A percentile compares a stretch with the other conserved stretches of the same genome.
Evolutionary conservation across 2,113 vertebrate genomes (phyloP).

Genomic region (Hiodon tergisus): DNA sequence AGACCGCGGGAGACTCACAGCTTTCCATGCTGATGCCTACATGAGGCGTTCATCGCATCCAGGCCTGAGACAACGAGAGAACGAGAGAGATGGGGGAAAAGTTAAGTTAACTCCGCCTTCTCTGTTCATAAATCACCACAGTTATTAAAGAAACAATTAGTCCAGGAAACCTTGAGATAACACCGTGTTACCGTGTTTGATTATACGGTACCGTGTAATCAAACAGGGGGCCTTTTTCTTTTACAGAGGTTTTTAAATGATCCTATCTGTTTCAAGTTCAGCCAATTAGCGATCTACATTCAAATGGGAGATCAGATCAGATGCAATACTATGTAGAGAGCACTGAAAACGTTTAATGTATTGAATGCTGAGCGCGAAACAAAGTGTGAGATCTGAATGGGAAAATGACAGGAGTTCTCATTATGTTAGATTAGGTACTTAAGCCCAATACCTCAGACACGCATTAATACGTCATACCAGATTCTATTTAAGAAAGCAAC

Average conservation of each 20-base stretch:
- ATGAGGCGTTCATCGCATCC: slow-evolving; percentile 79
- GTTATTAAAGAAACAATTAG: background rate
- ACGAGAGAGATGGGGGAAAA: background rate
- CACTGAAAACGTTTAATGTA: slow-evolving; percentile 43
- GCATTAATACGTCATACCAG: slow-evolving; percentile 62
- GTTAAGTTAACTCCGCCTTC: background rate
- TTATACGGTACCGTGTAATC: too few relatives aligned
- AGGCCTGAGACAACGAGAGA: slow-evolving; percentile 55
- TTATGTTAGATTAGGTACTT: slow-evolving; percentile 68
- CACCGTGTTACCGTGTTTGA: too few relatives aligned
- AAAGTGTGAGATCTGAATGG: slow-evolving; percentile 56
- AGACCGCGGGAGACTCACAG: slow-evolving; percentile 93
- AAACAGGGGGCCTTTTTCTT: too few relatives aligned
- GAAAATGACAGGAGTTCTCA: slow-evolving; percentile 61
- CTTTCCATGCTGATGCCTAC: slow-evolving; percentile 81
- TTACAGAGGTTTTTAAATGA: background rate
- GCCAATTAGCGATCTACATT: background rate
- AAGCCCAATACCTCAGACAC: slow-evolving; percentile 67
- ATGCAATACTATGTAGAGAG: slow-evolving; percentile 29
- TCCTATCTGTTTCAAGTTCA: background rate
- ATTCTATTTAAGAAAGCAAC: slow-evolving; percentile 65
- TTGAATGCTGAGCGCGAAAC: slow-evolving; percentile 34
- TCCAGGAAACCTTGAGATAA: too few relatives aligned
- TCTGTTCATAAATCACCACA: background rate
- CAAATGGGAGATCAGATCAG: slow-evolving; percentile 29